Percentiles rank a stretch among this genome's conserved stretches.
Conservation (phyloP, 1,140 invertebrate species). For the Trichonephila inaurata region DNA sequence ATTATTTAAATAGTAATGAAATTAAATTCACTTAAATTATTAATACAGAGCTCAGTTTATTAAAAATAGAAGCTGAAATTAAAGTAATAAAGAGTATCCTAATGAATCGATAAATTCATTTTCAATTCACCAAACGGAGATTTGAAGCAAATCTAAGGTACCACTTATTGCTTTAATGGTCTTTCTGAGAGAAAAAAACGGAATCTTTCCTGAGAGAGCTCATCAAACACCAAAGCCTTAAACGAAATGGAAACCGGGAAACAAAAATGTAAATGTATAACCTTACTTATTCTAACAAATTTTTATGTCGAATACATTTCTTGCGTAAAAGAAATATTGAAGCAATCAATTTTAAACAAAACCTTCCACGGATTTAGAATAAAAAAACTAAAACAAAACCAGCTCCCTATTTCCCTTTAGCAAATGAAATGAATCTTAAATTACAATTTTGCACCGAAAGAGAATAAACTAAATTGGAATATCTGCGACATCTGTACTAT, state of each 20-base stretch:
- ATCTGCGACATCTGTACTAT: background rate
- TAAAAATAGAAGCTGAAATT: too few relatives aligned
- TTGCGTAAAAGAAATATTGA: background rate
- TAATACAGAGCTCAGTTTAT: too few relatives aligned
- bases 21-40: too few relatives aligned
- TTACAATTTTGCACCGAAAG: conserved; percentile 4
- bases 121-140: too few relatives aligned
- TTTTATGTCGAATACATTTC: background rate
- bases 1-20: too few relatives aligned
- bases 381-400: background rate
- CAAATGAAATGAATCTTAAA: conserved; percentile 24
- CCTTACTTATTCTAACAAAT: background rate
- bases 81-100: too few relatives aligned
- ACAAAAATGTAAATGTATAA: background rate
- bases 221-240: background rate
- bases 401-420: background rate
- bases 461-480: conserved; percentile 38
- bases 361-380: background rate
- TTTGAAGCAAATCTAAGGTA: too few relatives aligned
- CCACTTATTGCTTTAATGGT: too few relatives aligned
- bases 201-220: too few relatives aligned
- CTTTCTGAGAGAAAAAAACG: too few relatives aligned
- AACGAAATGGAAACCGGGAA: background rate
- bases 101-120: too few relatives aligned
- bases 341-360: conserved; percentile 8